Base-by-base conservation (phyloP, 2,113 vertebrate genomes). In the Hydrochoerus hydrochaeris region DNA sequence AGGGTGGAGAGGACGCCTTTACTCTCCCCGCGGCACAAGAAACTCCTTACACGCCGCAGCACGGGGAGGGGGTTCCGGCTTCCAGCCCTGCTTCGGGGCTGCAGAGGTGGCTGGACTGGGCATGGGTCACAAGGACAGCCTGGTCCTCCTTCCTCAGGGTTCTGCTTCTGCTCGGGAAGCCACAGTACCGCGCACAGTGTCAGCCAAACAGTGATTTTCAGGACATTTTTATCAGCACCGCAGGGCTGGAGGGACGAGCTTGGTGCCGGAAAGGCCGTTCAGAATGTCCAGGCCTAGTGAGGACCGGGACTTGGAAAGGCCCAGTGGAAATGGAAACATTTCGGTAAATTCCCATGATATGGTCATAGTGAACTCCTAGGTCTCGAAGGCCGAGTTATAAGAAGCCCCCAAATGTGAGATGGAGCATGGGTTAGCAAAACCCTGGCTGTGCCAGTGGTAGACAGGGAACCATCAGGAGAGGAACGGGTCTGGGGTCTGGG, bases 141-240 rank as follows among this genome's bases (percentile, higher is more conserved):
- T n/a, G n/a, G n/a, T n/a, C 35, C 58, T n/a, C 2, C 11, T 38
- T 49, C 46, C 62, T 75, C 1, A 63, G 88, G 20, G 46, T 38
- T 73, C 44, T 60, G 58, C 60, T 41, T 91, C 38, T 91, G 35
- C 52, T 85, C 57, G 24, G 62, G 62, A 94, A 75, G 83, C 86
- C 69, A 46, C 14, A 82, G 69, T 80, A 49, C 44, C 73, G 30
- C 24, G 54, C 83, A 46, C 65, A 54, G 86, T 58, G 30, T 91
- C 75, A 54, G 12, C 58, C 41, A 91, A 85, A 84, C 86, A 88
- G 60, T 63, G 52, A 87, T 69, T 95, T 96, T 87, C 38, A 87
- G 92, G 69, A 82, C 44, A 49, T 44, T 16, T 87, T 69, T 63
- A 35, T 49, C 84, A 69, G 88, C 73, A 89, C 35, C 17, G 35